A percentile compares a stretch with the other conserved stretches of the same genome.
Evolutionary conservation across 2,888 invertebrate species (phyloP).

Genomic region (Ennomos fuscantarius): DNA sequence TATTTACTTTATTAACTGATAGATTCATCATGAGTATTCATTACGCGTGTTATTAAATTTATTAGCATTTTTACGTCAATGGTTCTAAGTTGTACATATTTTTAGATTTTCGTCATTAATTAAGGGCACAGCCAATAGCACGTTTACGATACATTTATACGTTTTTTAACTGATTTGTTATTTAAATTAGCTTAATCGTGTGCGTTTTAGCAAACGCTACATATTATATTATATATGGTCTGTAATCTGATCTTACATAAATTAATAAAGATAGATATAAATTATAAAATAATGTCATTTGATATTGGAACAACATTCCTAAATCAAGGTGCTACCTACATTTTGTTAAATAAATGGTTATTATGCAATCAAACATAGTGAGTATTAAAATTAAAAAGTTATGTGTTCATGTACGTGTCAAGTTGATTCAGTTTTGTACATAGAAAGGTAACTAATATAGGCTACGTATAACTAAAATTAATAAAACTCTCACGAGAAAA

Average conservation of each 20-base stretch:
- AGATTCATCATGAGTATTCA: conserved; percentile 52
- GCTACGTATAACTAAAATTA: too few species aligned
- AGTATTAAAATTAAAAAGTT: too few species aligned
- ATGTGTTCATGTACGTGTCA: too few species aligned
- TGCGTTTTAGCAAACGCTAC: conserved; percentile 8
- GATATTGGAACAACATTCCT: too few species aligned
- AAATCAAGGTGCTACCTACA: too few species aligned
- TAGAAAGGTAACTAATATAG: too few species aligned
- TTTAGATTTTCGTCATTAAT: neutral
- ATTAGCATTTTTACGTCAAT: conserved; percentile 1
- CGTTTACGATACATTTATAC: too few species aligned
- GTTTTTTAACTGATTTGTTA: conserved; percentile 33
- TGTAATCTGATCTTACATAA: conserved; percentile 2
- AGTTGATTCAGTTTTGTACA: too few species aligned
- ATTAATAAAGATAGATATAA: neutral
- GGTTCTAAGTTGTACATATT: neutral
- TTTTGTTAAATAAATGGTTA: too few species aligned
- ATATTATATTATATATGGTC: neutral
- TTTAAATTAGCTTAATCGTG: conserved; percentile 28
- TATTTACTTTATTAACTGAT: conserved; percentile 45
- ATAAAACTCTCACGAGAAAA: too few species aligned
- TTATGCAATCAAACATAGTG: too few species aligned
- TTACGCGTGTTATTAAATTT: conserved; percentile 30
- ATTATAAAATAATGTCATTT: neutral
- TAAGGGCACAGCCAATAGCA: neutral